Evolutionary conservation across 1,140 invertebrate genomes (phyloP).

Genomic region (Leptinotarsa lineolata): DNA sequence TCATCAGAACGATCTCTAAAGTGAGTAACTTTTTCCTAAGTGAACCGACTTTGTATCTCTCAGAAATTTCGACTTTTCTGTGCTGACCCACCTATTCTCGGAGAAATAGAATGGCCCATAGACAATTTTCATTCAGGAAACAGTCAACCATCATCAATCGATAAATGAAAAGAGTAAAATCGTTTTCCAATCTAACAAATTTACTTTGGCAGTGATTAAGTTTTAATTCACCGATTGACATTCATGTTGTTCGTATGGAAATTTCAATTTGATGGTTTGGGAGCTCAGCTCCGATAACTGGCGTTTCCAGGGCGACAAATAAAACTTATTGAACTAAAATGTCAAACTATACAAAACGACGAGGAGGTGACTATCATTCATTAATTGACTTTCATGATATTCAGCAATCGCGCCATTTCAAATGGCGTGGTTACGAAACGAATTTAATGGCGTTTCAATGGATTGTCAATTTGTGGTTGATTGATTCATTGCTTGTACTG

Average conservation of each 20-base stretch:
- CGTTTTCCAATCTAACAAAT: background rate
- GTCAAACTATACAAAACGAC: background rate
- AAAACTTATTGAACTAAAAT: background rate
- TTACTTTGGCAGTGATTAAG: background rate
- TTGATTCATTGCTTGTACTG: too few relatives aligned
- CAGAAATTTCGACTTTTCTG: too few relatives aligned
- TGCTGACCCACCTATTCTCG: too few relatives aligned
- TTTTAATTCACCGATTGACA: background rate
- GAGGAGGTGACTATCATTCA: background rate
- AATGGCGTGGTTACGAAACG: background rate
- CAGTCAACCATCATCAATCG: background rate
- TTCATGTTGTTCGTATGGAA: background rate
- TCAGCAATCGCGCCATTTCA: background rate
- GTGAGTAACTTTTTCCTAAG: too few relatives aligned
- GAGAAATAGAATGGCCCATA: too few relatives aligned
- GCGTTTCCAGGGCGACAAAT: background rate
- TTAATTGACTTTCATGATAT: background rate
- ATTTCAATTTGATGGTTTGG: constrained; percentile 1
- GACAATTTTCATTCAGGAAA: too few relatives aligned
- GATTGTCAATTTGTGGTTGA: too few relatives aligned
- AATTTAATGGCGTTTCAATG: background rate
- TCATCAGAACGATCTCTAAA: too few relatives aligned
- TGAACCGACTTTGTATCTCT: too few relatives aligned
- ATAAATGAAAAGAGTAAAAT: background rate
- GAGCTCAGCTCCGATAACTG: background rate